Conservation (phyloP, 2,113 vertebrate genomes). For the Triplophysa dalaica region DNA sequence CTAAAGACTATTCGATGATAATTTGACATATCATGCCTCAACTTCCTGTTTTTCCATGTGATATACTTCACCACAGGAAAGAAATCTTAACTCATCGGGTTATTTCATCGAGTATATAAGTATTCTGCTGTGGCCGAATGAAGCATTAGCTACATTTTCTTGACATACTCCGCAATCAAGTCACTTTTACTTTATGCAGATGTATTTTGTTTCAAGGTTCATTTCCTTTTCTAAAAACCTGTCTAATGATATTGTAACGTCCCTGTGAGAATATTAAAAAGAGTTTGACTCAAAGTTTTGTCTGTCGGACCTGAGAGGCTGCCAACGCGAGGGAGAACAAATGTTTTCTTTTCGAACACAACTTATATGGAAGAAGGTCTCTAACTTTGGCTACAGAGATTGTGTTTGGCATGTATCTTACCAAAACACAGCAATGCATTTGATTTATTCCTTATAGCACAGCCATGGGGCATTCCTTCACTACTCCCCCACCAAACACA, state of each 20-base stretch:
- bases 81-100: no score
- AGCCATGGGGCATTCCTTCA: constrained; percentile 37
- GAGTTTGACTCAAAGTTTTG: background rate
- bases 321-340: constrained; percentile 36
- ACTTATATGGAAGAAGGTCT: constrained; percentile 26
- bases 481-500: constrained; percentile 44
- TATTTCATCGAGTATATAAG: no score
- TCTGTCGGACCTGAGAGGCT: constrained; percentile 15
- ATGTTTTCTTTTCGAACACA: constrained; percentile 53
- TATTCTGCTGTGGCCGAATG: background rate
- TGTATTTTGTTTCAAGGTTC: constrained; percentile 5
- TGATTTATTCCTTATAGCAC: constrained; percentile 42
- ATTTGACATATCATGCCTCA: no score
- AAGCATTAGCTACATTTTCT: background rate
- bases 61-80: no score
- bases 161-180: constrained; percentile 18
- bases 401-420: constrained; percentile 51
- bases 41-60: no score
- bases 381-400: constrained; percentile 28
- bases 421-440: constrained; percentile 46
- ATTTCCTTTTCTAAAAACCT: background rate
- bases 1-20: no score
- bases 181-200: constrained; percentile 19
- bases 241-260: constrained; percentile 9
- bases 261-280: constrained; percentile 22